Percentiles rank a stretch among this genome's conserved stretches.
Evolutionary conservation across 2,113 vertebrate genomes (phyloP).

Genomic region (Azemiops feae): DNA sequence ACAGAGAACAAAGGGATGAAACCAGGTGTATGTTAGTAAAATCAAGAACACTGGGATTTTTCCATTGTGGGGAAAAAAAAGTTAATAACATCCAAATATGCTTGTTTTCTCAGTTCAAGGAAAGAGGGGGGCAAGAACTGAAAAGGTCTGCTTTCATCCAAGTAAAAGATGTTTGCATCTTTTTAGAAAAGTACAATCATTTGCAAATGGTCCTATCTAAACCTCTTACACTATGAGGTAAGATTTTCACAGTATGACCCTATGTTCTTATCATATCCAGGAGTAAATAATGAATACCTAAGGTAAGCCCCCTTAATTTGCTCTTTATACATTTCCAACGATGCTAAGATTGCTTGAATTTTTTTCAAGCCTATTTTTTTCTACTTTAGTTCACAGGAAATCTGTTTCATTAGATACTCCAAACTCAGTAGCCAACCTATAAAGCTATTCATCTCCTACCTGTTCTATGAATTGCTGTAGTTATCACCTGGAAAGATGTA

Average conservation of each 20-base stretch:
- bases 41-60: neutral
- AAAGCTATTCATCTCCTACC: constrained; percentile 29
- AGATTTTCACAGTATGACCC: constrained; percentile 5
- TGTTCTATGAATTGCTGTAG: constrained; percentile 17
- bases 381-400: neutral
- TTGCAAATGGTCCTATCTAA: constrained; percentile 36
- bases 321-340: constrained; percentile 25
- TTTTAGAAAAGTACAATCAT: constrained; percentile 30
- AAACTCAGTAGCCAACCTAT: constrained; percentile 17
- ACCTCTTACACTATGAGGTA: constrained; percentile 19
- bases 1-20: neutral
- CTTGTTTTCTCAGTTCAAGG: constrained; percentile 27
- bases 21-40: neutral
- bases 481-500: constrained; percentile 20
- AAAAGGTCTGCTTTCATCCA: constrained; percentile 25
- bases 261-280: constrained; percentile 8
- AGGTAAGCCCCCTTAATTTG: neutral
- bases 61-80: neutral
- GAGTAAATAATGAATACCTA: constrained; percentile 33
- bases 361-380: neutral
- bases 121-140: neutral
- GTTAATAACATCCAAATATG: neutral
- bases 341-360: constrained; percentile 25
- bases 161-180: constrained; percentile 39
- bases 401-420: neutral